These are phyloP conservation scores for Tortrix viridana DNA, from an alignment of 2,888 invertebrate species.

Conservation along the genomic window DNA sequence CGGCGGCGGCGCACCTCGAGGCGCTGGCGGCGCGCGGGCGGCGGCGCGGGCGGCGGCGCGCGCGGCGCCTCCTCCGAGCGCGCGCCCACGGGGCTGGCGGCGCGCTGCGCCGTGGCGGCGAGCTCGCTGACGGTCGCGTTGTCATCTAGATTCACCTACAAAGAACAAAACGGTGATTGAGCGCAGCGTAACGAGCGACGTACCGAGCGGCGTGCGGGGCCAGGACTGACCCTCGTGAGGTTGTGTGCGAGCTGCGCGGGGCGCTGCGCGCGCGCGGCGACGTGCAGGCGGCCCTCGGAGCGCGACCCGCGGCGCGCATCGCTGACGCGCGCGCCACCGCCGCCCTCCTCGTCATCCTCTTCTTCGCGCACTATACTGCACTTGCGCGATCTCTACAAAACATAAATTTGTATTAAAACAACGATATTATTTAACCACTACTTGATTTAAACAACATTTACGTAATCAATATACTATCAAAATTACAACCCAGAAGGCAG, in stretches of 20 bases:
- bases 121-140: slow-evolving; percentile 42
- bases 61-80: too few relatives aligned
- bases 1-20: slow-evolving; percentile 70
- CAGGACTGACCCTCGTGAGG: slow-evolving; percentile 55
- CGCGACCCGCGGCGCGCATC: slow-evolving; percentile 87
- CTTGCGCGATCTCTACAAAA: slow-evolving; percentile 87
- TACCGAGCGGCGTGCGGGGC: not conserved
- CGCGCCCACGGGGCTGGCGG: too few relatives aligned
- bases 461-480: too few relatives aligned
- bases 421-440: too few relatives aligned
- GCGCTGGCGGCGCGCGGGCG: slow-evolving; percentile 64
- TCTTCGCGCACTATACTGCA: slow-evolving; percentile 97
- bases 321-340: slow-evolving; percentile 83
- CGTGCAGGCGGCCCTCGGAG: slow-evolving; percentile 91
- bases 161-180: not conserved
- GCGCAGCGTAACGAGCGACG: too few relatives aligned
- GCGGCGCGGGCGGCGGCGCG: too few relatives aligned
- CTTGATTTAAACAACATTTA: too few relatives aligned
- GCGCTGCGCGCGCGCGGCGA: slow-evolving; percentile 85
- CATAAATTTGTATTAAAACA: not conserved
- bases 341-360: slow-evolving; percentile 94
- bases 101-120: slow-evolving; percentile 40
- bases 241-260: slow-evolving; percentile 84
- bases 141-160: slow-evolving; percentile 65
- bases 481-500: too few relatives aligned